Conservation (phyloP, 2,888 invertebrate species). For the Lymantria dispar region DNA sequence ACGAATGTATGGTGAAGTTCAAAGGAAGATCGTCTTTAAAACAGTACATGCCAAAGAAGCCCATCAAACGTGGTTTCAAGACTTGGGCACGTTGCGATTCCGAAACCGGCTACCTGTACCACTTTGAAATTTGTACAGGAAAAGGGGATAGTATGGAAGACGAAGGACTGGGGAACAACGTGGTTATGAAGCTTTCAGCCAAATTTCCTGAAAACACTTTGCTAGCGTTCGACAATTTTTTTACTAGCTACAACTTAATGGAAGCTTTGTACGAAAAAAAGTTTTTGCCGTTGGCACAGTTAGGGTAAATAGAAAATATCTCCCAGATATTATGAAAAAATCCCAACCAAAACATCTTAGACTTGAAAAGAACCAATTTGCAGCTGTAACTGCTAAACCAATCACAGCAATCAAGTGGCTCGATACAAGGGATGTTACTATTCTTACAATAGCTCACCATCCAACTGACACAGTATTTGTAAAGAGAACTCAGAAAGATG, state of each 20-base stretch:
- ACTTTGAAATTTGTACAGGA: slow-evolving; percentile 14
- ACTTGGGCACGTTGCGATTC: slow-evolving; percentile 13
- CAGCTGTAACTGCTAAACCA: slow-evolving; percentile 32
- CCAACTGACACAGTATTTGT: slow-evolving; percentile 14
- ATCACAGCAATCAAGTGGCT: slow-evolving; percentile 35
- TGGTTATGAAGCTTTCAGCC: slow-evolving; percentile 12
- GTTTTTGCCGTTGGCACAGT: slow-evolving; percentile 10
- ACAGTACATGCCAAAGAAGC: slow-evolving; percentile 13
- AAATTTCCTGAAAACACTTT: slow-evolving; percentile 8
- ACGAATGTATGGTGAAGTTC: slow-evolving; percentile 15
- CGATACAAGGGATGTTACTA: slow-evolving; percentile 22
- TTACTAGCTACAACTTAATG: slow-evolving; percentile 7
- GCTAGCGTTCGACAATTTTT: slow-evolving; percentile 13
- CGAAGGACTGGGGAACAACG: slow-evolving; percentile 15
- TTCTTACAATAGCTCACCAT: slow-evolving; percentile 33
- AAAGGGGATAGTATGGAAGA: slow-evolving; percentile 14
- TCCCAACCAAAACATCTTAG: slow-evolving; percentile 13
- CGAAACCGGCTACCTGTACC: slow-evolving; percentile 12
- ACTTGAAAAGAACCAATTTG: slow-evolving; percentile 35
- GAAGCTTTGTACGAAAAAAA: slow-evolving; percentile 10
- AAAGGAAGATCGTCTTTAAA: slow-evolving; percentile 10
- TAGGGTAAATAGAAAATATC: slow-evolving; percentile 9
- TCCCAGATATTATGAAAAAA: slow-evolving; percentile 13
- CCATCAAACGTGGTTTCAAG: slow-evolving; percentile 11
- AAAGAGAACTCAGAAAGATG: slow-evolving; percentile 25